Evolutionary conservation across 2,113 vertebrate species (phyloP).

Genomic region (Ornithorhynchus anatinus): DNA sequence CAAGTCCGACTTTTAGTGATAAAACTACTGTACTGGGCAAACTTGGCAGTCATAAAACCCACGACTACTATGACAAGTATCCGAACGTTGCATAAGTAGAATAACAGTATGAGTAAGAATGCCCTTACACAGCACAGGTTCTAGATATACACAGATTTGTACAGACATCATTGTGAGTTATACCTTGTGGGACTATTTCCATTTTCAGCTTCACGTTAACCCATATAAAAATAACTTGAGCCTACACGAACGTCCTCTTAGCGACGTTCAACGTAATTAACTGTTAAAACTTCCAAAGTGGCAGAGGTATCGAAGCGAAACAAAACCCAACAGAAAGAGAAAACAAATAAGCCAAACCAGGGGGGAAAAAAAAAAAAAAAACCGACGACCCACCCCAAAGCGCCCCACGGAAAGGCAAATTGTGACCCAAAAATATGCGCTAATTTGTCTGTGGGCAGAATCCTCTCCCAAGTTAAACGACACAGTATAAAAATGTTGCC

Average conservation of each 20-base stretch:
- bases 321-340: conserved; percentile 23
- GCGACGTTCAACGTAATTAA: conserved; percentile 86
- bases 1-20: conserved; percentile 77
- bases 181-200: conserved; percentile 77
- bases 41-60: conserved; percentile 85
- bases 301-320: conserved; percentile 86
- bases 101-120: conserved; percentile 76
- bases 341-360: accelerated
- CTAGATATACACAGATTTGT: conserved; percentile 82
- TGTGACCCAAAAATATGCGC: conserved; percentile 78
- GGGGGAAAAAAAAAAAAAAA: neutral
- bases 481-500: conserved; percentile 81
- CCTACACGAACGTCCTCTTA: conserved; percentile 85
- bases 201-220: conserved; percentile 86
- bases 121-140: conserved; percentile 79
- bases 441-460: conserved; percentile 78
- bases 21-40: conserved; percentile 85
- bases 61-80: conserved; percentile 78
- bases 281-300: conserved; percentile 83
- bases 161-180: conserved; percentile 81
- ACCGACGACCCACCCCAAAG: conserved; percentile 10
- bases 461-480: conserved; percentile 82
- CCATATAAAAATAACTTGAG: conserved; percentile 90
- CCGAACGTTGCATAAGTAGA: conserved; percentile 68
- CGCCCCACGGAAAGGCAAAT: conserved; percentile 75